phyloP scores from a whole-genome alignment of 92 coral and sea anemone species.

The Paragorgia papillata region DNA sequence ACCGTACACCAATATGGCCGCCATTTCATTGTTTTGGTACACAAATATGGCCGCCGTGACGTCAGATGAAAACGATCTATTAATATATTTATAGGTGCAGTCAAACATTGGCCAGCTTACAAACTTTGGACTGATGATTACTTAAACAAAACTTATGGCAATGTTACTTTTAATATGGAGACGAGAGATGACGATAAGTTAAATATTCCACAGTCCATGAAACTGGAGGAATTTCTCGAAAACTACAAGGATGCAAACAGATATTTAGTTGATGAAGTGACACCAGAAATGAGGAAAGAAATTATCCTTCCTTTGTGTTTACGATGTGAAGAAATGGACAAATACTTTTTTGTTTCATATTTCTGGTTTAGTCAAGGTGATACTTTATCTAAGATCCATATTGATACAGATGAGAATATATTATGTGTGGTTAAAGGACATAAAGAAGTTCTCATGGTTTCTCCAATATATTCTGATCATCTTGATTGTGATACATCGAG shows the following conservation, averaged over 20 bases:
- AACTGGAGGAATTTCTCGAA: slow-evolving; percentile 64
- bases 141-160: slow-evolving; percentile 75
- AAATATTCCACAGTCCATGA: slow-evolving; percentile 75
- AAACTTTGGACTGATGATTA: slow-evolving; percentile 95
- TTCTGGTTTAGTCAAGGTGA: slow-evolving; percentile 96
- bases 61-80: no score
- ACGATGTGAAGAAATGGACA: slow-evolving; percentile 93
- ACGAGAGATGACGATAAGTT: slow-evolving; percentile 92
- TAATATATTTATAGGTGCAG: slow-evolving; percentile 69
- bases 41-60: no score
- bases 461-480: slow-evolving; percentile 82
- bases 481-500: slow-evolving; percentile 74
- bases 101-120: slow-evolving; percentile 96
- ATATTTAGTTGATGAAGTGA: slow-evolving; percentile 88
- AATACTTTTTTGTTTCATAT: slow-evolving; percentile 90
- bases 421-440: slow-evolving; percentile 90
- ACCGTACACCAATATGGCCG: no score
- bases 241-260: slow-evolving; percentile 71
- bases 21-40: no score
- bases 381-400: slow-evolving; percentile 86
- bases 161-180: slow-evolving; percentile 75
- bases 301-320: slow-evolving; percentile 82
- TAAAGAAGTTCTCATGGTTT: slow-evolving; percentile 75
- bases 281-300: slow-evolving; percentile 88
- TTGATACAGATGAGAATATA: slow-evolving; percentile 93